These are phyloP conservation scores for Poecilia wingei DNA, from an alignment of 2,797 vertebrate genomes.

Conservation along the genomic window DNA sequence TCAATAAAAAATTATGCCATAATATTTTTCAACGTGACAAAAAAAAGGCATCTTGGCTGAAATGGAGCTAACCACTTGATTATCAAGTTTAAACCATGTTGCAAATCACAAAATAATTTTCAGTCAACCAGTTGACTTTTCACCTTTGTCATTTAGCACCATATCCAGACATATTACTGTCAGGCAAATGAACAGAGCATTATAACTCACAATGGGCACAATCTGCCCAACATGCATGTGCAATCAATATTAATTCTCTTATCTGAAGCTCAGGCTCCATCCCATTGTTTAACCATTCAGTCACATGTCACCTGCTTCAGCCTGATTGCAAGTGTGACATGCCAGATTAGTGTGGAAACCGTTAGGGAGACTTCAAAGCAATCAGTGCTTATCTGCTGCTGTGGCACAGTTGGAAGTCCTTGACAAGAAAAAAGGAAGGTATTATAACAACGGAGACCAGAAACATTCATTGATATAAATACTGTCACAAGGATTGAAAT, in stretches of 20 bases:
- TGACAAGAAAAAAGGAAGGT: conserved; percentile 14
- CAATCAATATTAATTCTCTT: conserved; percentile 81
- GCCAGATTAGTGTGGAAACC: conserved; percentile 60
- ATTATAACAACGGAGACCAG: conserved; percentile 17
- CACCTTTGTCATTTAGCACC: conserved; percentile 13
- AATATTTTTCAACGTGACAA: background rate
- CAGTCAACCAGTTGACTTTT: conserved; percentile 10
- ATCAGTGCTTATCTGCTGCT: conserved; percentile 57
- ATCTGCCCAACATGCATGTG: conserved; percentile 66
- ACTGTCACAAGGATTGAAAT: background rate
- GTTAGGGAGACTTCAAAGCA: conserved; percentile 54
- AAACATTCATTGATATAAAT: background rate
- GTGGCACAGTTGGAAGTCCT: conserved; percentile 36
- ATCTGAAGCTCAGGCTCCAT: conserved; percentile 62
- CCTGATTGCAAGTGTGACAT: conserved; percentile 64
- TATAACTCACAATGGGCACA: conserved; percentile 64
- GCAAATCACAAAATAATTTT: conserved; percentile 2
- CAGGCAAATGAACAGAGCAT: conserved; percentile 42
- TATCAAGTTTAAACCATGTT: background rate
- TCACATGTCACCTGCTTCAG: conserved; percentile 69
- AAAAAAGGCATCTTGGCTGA: background rate
- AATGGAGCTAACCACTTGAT: conserved; percentile 8
- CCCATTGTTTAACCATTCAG: conserved; percentile 68
- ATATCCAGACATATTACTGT: conserved; percentile 15
- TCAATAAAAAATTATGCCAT: background rate